phyloP scores from a whole-genome alignment of 2,888 invertebrate genomes.

The Beris morrisii region DNA sequence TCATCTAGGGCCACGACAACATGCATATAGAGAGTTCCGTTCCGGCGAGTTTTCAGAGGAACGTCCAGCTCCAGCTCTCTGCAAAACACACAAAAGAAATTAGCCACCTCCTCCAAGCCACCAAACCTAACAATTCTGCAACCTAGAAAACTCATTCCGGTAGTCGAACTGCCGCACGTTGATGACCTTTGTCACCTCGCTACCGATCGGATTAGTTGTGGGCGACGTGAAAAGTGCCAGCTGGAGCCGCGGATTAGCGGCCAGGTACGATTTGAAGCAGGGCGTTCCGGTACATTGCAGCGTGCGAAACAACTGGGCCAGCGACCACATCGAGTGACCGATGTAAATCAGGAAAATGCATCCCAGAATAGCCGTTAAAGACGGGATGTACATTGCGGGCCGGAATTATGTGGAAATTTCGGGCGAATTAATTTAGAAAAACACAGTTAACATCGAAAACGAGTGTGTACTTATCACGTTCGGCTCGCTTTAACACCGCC shows the following conservation, averaged over 20 bases:
- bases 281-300: constrained; percentile 63
- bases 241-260: constrained; percentile 68
- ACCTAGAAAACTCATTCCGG: constrained; percentile 49
- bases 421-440: constrained; percentile 21
- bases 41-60: constrained; percentile 73
- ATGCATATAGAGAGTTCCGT: constrained; percentile 83
- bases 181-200: constrained; percentile 64
- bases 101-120: neutral
- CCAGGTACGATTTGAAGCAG: constrained; percentile 72
- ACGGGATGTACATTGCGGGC: constrained; percentile 54
- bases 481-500: too few relatives aligned
- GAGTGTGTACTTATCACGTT: neutral
- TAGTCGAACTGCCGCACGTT: constrained; percentile 69
- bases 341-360: constrained; percentile 70
- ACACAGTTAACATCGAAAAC: neutral
- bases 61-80: constrained; percentile 71
- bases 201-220: constrained; percentile 60
- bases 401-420: neutral
- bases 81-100: constrained; percentile 40
- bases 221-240: constrained; percentile 70
- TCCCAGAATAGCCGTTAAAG: constrained; percentile 65
- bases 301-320: constrained; percentile 72
- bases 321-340: constrained; percentile 73
- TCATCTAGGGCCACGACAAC: constrained; percentile 67
- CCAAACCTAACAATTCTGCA: neutral